Base-by-base conservation (phyloP, 2,888 invertebrate genomes). In the Anticlea derivata region DNA sequence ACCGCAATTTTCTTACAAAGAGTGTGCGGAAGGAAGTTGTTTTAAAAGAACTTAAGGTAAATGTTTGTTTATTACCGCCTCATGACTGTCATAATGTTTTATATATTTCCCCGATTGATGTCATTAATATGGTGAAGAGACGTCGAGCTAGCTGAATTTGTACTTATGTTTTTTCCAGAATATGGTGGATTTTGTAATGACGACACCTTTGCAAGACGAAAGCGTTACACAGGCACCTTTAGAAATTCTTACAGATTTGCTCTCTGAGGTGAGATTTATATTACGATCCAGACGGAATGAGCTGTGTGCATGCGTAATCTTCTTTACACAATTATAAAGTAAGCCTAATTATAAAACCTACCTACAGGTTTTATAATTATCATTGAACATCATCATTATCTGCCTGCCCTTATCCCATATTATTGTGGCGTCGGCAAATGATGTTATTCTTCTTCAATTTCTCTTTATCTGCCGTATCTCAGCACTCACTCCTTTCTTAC, bases 201-300 rank as follows among this genome's bases (percentile, higher is more conserved):
- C 93, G 54, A 95, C 95, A 2, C 95, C 95, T 0, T 89, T 96
- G 34, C 95, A 96, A 81, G 96, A 96, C 71, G 94, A 95, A 59
- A 92, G 93, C 65, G 94, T 96, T 27, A 93, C 94, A 54, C 92
- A 94, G 39, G 93, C 93, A 23, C 95, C 96, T 2, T 78, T 96
- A 55, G 94, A 94, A 68, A 93, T 95, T 12, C 93, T 95, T 11
- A 95, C 95, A 2, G 93, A 93, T 66, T 86, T 96, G 33, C 86
- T 96, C 29, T 93, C 94, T 46, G 92, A 93, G 78, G 92, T 92
- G 70, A 64, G 48, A n/a, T 22, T 27, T 7, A 26, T 17, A 13
- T 35, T 7, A 20, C 22, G 7, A 17, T 33, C 8, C 8, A 12
- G 20, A 11, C n/a, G 22, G 27, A 26, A 23, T 26, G 11, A 22